phyloP scores from a whole-genome alignment of 2,113 vertebrate species.

The Channa argus region DNA sequence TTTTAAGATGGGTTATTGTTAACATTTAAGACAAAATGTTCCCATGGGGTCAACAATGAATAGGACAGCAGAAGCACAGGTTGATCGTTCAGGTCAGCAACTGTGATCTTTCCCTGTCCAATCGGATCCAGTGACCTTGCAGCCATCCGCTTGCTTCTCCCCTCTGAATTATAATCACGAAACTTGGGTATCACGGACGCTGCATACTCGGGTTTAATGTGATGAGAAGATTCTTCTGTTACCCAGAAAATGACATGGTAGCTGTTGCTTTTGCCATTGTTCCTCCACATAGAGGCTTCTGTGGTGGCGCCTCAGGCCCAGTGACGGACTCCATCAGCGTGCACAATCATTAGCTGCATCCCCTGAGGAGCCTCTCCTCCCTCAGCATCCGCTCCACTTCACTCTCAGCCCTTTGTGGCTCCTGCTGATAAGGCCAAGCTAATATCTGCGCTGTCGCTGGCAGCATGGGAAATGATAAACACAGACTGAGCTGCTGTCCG shows the following conservation, averaged over 20 bases:
- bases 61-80: too few relatives aligned
- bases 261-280: not conserved
- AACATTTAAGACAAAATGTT: too few relatives aligned
- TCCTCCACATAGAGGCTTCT: slow-evolving; percentile 23
- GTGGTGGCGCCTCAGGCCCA: slow-evolving; percentile 20
- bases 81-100: not conserved
- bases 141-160: slow-evolving; percentile 18
- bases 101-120: not conserved
- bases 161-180: slow-evolving; percentile 30
- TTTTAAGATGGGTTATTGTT: too few relatives aligned
- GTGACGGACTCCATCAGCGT: slow-evolving; percentile 39
- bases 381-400: slow-evolving; percentile 42
- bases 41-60: too few relatives aligned
- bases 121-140: slow-evolving; percentile 34
- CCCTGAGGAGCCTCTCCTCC: slow-evolving; percentile 22
- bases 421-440: slow-evolving; percentile 65
- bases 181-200: slow-evolving; percentile 3
- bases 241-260: slow-evolving; percentile 19
- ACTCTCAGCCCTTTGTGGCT: slow-evolving; percentile 67
- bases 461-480: slow-evolving; percentile 53
- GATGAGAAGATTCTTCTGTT: slow-evolving; percentile 5
- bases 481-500: slow-evolving; percentile 41
- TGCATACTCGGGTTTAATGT: not conserved
- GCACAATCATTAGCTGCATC: slow-evolving; percentile 52
- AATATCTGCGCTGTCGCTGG: slow-evolving; percentile 54